These are phyloP conservation scores for Schizothorax lantsangensis DNA, from an alignment of 2,797 vertebrate genomes.

Conservation along the genomic window DNA sequence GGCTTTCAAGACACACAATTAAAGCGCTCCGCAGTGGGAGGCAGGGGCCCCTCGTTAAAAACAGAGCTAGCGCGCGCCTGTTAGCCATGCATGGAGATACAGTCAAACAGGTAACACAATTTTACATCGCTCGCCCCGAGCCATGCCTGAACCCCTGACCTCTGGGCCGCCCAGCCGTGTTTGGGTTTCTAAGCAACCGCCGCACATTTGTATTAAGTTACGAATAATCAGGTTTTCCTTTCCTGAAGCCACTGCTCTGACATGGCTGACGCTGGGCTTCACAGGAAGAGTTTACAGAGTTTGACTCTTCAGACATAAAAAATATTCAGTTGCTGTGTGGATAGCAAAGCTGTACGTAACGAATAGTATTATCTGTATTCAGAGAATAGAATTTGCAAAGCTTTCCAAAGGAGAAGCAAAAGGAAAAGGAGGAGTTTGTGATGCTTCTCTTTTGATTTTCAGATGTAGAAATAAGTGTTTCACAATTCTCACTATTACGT, in stretches of 20 bases:
- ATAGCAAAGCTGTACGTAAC: not conserved
- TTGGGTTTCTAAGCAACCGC: constrained; percentile 41
- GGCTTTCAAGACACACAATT: constrained; percentile 61
- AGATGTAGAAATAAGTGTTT: not conserved
- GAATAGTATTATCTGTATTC: too few relatives aligned
- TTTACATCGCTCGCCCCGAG: constrained; percentile 65
- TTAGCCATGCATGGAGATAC: constrained; percentile 68
- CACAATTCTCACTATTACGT: not conserved
- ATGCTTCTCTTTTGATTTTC: not conserved
- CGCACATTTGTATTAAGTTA: constrained; percentile 25
- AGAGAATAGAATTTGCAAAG: not conserved
- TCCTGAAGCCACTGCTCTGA: constrained; percentile 41
- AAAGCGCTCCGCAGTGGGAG: constrained; percentile 62
- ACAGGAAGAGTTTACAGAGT: constrained; percentile 21
- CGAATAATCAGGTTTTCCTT: constrained; percentile 62
- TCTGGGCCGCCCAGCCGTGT: not conserved
- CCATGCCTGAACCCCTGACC: constrained; percentile 74
- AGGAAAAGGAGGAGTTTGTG: not conserved
- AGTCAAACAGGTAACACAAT: constrained; percentile 69
- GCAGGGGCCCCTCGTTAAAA: constrained; percentile 57
- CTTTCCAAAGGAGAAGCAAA: not conserved
- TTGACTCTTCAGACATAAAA: not conserved
- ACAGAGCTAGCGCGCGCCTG: constrained; percentile 58
- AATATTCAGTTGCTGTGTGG: not conserved
- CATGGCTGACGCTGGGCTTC: constrained; percentile 13